Base-by-base conservation (phyloP, 2,797 vertebrate species). In the Lates japonicus region DNA sequence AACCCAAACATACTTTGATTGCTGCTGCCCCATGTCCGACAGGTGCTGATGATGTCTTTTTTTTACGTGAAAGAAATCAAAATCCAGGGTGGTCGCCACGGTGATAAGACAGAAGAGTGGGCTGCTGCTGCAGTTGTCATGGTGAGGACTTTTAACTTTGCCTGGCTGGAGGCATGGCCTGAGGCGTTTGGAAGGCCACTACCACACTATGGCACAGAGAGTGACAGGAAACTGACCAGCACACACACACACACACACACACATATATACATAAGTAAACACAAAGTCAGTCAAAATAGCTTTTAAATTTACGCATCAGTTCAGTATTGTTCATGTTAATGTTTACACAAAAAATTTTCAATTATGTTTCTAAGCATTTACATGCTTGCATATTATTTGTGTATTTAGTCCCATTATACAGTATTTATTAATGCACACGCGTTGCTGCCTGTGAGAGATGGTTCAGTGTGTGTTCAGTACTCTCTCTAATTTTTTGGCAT, bases 101-200 rank as follows among this genome's bases (percentile, higher is more conserved):
- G 76, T 72, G 80, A 79, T 86, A n/a, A 85, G 65, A 82, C 63
- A 55, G 81, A 72, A 31, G 52, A 75, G 81, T 55, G 65, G 62
- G 72, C 49, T 31, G 4, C 73, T 70, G 78, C 90, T 78, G 73
- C 31, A 22, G 83, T 86, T 91, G 92, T 88, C 90, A 90, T 87
- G 82, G 78, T 81, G 84, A 88, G 72, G 75, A 77, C 88, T 91
- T 90, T 87, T 77, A 87, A 88, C 83, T 88, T 74, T 84, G 77
- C 85, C 87, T 80, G 82, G 88, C 90, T 87, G 62, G 75, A 90
- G 93, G 92, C 87, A 68, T 74, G 82, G 83, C 91, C 91, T n/a
- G 66, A 78, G 88, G 93, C 87, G 0, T 80, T 85, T 76, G 46
- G 76, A 75, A 62, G 79, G 86, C 69, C 85, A 81, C 83, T 71